phyloP scores from a whole-genome alignment of 1,140 invertebrate genomes.

The Brachionus asplanchnoidis region DNA sequence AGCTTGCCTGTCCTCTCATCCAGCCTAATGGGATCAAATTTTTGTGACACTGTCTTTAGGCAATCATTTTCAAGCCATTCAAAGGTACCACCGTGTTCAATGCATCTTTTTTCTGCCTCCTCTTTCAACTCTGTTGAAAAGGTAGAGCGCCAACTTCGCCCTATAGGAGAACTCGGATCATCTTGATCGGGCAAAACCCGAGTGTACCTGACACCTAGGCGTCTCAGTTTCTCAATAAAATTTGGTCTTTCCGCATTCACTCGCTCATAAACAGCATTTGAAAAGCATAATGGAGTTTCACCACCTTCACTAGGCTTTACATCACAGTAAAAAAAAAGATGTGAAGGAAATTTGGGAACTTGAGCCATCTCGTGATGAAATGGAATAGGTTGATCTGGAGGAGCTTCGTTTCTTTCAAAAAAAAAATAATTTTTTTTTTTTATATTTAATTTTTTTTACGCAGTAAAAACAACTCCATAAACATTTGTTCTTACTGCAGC shows the following conservation, averaged over 20 bases:
- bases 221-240: constrained; percentile 46
- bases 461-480: constrained; percentile 48
- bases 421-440: background rate
- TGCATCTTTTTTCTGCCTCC: constrained; percentile 46
- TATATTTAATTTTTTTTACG: constrained; percentile 13
- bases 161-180: constrained; percentile 19
- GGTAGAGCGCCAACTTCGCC: constrained; percentile 48
- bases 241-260: constrained; percentile 44
- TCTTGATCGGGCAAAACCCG: constrained; percentile 40
- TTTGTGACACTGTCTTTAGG: constrained; percentile 46
- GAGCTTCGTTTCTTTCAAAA: constrained; percentile 46
- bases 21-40: constrained; percentile 46
- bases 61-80: constrained; percentile 49
- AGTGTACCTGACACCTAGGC: constrained; percentile 46
- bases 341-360: constrained; percentile 47
- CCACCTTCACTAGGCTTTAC: constrained; percentile 46
- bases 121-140: constrained; percentile 45
- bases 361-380: constrained; percentile 53
- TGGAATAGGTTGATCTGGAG: constrained; percentile 48
- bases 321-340: constrained; percentile 49
- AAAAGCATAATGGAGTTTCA: constrained; percentile 47
- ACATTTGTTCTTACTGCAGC: constrained; percentile 46
- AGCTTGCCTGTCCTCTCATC: constrained; percentile 46
- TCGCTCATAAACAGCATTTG: constrained; percentile 46
- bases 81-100: constrained; percentile 44